Base-by-base conservation (phyloP, 2,888 invertebrate species). In the Lypha dubia region DNA sequence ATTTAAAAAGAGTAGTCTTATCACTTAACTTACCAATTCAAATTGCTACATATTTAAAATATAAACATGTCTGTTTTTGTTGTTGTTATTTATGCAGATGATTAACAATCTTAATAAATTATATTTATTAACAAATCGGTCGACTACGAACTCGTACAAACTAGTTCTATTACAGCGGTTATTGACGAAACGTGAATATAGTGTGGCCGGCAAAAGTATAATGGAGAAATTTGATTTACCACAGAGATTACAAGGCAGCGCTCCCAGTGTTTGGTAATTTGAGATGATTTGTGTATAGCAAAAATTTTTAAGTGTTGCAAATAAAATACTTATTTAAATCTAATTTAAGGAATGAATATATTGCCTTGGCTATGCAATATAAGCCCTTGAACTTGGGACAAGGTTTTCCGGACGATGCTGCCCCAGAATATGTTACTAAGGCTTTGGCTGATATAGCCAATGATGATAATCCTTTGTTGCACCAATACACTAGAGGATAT, bases 401-500 rank as follows among this genome's bases (percentile, higher is more conserved):
- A 93, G 99, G 99, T 0, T 98, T 98, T 92, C 98, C 98, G 0
- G 98, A 99, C 92, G 98, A 96, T 93, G 94, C 96, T 86, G 95
- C 97, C 4, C 98, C 98, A 0, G 93, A 94, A 58, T 95, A 96
- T 93, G 96, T 98, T 1, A 95, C 95, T 0, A 94, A 96, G 88
- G 95, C 96, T 3, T 93, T 99, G 77, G 94, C 94, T 0, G 94
- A 95, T 17, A 95, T 95, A 22, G 93, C 95, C 0, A 93, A 91
- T 0, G 94, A 95, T 80, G 93, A 94, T 0, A 96, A 98, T 93
- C 95, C 95, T 22, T 92, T 97, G 9, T 90, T 97, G 44, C 96
- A 98, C 91, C 99, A 99, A 91, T 99, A 99, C 89, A 98, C 98
- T 0, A 94, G 99, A 90, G 97, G 98, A 89, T 98, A 96, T 94